Evolutionary conservation across 2,888 invertebrate genomes (phyloP), one percentile per base, ranked within the genome.

Genomic region (Pediacus dermestoides): DNA sequence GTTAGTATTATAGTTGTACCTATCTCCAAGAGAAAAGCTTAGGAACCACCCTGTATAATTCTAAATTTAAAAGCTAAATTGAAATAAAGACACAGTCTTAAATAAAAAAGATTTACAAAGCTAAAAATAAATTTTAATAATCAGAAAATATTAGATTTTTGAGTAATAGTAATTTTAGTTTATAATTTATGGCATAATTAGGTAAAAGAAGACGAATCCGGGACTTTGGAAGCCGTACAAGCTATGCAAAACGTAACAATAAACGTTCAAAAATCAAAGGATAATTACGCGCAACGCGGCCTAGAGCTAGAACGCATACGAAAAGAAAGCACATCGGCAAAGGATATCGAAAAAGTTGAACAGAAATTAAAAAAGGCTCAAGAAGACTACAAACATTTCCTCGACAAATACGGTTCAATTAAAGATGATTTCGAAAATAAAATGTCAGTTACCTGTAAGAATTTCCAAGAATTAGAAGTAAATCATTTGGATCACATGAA

Each of bases 371-470:
- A 88, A 64, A 95, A 95, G 72, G 81, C 94, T 12, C 88, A 94
- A 68, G 96, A 97, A 63, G 97, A 99, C 60, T 97, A 96, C 66
- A 87, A 87, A 66, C 74, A 76, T 47, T 77, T 92, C 53, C 83
- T 94, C 49, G 95, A 96, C 44, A 97, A 96, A 70, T 96, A 97
- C 69, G 85, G 84, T 58, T 74, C 79, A 16, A 84, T 93, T 31
- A 86, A 96, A 64, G 88, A 88, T 56, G 93, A 94, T 60, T 99
- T 96, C 74, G 94, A 96, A 71, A 83, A 83, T 60, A 93, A 93
- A 73, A 96, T 97, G 95, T 86, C 87, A 3, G 78, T 83, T 50
- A 88, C 92, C 23, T 92, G 91, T 70, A 85, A 85, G 80, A 86
- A 89, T 66, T 96, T 95, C 66, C 95, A 96, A 77, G 91, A 90